Conservation (phyloP, 2,113 vertebrate genomes). For the Barnardius zonarius region DNA sequence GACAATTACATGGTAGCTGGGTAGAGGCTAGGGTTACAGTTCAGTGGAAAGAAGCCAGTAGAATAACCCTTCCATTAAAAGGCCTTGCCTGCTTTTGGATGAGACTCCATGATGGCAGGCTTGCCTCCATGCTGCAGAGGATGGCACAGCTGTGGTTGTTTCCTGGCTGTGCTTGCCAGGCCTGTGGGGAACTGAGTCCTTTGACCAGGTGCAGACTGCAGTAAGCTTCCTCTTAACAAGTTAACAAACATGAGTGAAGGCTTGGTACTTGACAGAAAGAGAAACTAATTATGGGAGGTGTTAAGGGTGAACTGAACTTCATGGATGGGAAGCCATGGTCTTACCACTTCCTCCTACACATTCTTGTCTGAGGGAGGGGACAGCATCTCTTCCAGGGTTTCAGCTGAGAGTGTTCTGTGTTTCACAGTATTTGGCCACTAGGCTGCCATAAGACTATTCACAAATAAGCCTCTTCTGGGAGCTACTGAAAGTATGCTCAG, state of each 20-base stretch:
- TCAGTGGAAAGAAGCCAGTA: not conserved
- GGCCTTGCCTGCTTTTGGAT: not conserved
- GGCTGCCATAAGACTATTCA: not conserved
- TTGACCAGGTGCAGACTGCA: not conserved
- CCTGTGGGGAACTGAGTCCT: not conserved
- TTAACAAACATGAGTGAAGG: not conserved
- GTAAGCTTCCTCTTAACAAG: not conserved
- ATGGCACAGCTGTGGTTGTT: rapidly evolving
- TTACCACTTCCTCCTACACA: not conserved
- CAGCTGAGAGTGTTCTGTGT: not conserved
- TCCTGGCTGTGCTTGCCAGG: not conserved
- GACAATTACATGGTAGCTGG: not conserved
- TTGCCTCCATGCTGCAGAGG: not conserved
- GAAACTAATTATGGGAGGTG: not conserved
- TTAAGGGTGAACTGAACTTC: not conserved
- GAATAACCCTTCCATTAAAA: not conserved
- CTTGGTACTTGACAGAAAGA: not conserved
- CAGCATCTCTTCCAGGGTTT: not conserved
- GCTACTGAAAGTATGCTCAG: not conserved
- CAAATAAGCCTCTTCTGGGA: not conserved
- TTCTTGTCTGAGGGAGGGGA: not conserved
- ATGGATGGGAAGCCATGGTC: constrained; percentile 44
- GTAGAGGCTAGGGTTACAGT: not conserved
- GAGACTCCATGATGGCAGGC: not conserved
- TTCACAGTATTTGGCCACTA: not conserved